Evolutionary conservation across 2,888 invertebrate genomes (phyloP), one percentile per base, ranked within the genome.

Genomic region (Encarsia formosa): DNA sequence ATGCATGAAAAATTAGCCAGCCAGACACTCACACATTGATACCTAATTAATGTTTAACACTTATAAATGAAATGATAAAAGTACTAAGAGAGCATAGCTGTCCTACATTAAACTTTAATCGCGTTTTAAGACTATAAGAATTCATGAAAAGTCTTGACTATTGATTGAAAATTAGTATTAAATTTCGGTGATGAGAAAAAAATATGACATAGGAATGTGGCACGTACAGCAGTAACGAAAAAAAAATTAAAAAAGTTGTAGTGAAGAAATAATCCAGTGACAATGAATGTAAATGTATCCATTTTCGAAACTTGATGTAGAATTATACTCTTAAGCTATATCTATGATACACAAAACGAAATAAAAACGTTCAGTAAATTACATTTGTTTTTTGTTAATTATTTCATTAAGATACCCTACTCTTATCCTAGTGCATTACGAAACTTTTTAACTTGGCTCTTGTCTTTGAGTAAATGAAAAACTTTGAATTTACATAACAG

Each of bases 231-330:
- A 52, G 46, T 44, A 59, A 46, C n/a, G n/a, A n/a, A n/a, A n/a
- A n/a, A n/a, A n/a, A n/a, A n/a, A n/a, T n/a, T n/a, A 38, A 48
- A 47, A 52, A 45, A 55, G 43, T 52, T 61, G 61, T 55, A 64
- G 62, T 58, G 61, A 65, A 54, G 63, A 69, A n/a, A 64, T 72
- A 70, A 73, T 69, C 70, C 71, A 71, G 70, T 73, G 73, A 73
- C 73, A 73, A 73, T 74, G 70, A 74, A 74, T 74, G 73, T 74
- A 73, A 72, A 73, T 74, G 73, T 74, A 74, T 74, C 73, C 73
- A 72, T 71, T 74, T 74, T 71, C 68, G 67, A 73, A 73, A 73
- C 66, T 73, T 69, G 71, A 73, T 73, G 73, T 73, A 73, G 73
- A 73, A 73, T 70, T 73, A 72, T 73, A 73, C 71, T 71, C 71